Conservation (phyloP, 2,113 vertebrate species). For the Brienomyrus brachyistius region DNA sequence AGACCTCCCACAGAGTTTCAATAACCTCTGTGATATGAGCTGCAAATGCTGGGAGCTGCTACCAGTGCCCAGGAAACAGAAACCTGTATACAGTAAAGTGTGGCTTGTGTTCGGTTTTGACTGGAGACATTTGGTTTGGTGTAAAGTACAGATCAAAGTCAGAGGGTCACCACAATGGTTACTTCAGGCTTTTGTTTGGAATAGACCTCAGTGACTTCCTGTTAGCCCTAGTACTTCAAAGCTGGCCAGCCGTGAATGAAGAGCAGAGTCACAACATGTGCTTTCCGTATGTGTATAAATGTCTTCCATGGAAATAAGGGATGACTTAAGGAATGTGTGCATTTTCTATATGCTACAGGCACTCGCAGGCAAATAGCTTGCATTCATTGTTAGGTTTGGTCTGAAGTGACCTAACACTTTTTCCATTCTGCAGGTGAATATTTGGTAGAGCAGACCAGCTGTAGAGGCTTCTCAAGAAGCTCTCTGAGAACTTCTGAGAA, state of each 20-base stretch:
- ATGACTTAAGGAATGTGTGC: neutral
- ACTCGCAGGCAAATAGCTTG: neutral
- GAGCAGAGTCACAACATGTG: neutral
- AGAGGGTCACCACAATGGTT: neutral
- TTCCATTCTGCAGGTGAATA: neutral
- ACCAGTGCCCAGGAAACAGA: neutral
- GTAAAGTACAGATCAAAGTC: neutral
- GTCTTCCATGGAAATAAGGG: neutral
- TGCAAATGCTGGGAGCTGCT: conserved; percentile 2
- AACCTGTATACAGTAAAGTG: conserved; percentile 3
- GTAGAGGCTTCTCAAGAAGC: no score
- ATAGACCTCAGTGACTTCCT: neutral
- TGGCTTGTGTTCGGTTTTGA: conserved; percentile 9
- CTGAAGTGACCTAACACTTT: neutral
- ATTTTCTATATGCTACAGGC: neutral
- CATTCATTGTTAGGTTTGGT: neutral
- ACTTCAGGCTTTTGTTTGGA: neutral
- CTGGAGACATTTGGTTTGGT: neutral
- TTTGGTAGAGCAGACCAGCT: neutral
- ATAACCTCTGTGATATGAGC: conserved; percentile 22
- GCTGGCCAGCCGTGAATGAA: conserved; percentile 5
- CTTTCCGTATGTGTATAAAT: neutral
- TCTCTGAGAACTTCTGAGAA: no score
- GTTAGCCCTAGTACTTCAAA: neutral
- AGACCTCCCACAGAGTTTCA: conserved; percentile 27